Evolutionary conservation across 2,113 vertebrate species (phyloP), one percentile per base, ranked within the genome.

Genomic region (Tragelaphus imberbis): DNA sequence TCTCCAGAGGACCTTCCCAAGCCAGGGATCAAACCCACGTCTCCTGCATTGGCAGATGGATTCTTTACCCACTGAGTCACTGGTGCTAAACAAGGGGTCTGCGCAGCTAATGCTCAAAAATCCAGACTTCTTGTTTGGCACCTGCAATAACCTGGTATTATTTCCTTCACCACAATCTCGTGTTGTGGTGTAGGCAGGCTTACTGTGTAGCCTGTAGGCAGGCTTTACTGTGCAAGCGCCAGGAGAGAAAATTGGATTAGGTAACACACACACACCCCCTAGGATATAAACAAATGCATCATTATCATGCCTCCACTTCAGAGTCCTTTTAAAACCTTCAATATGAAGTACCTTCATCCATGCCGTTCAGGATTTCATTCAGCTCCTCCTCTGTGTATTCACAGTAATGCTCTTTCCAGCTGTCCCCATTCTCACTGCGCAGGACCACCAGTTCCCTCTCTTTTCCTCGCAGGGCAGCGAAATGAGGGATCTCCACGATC

Each of bases 401-500:
- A 91, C 99, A 99, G 98, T 99, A 99, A 95, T 99, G 99, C 97
- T 99, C 99, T 97, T 99, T 99, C 99, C 99, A 99, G 99, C 99
- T 99, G 98, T 99, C 99, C 47, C 99, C 99, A 0, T 99, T 99
- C 98, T 99, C 99, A 1, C 99, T 99, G 97, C 99, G 99, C 98
- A 99, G 98, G 92, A 99, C 99, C 97, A 99, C 99, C 98, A 99
- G 98, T 94, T 99, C 99, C 53, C 99, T 98, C 98, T 99, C 99
- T 61, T 99, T 99, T 53, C 99, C 99, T 84, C 99, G 99, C 80
- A 99, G 99, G 51, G 99, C 99, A 4, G 99, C 99, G 80, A 99
- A 99, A 97, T 99, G 99, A 53, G 99, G 99, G 97, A 99, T 99
- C 99, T 99, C 99, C 98, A 99, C 99, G 53, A 99, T 99, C 98